Conservation (phyloP, 2,888 invertebrate genomes). For the Meteorus colon region DNA sequence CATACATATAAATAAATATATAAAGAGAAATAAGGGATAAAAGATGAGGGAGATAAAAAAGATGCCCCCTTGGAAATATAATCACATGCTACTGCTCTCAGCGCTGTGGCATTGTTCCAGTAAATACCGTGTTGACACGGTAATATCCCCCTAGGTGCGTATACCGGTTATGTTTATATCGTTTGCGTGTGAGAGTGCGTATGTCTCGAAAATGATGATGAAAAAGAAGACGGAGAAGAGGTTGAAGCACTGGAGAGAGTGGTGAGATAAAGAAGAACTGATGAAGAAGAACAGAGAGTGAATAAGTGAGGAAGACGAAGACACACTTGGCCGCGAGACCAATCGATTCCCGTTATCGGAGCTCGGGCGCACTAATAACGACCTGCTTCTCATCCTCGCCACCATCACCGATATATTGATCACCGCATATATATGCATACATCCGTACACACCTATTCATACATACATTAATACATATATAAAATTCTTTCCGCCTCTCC, state of each 20-base stretch:
- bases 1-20: not conserved
- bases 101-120: slow-evolving; percentile 29
- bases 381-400: slow-evolving; percentile 30
- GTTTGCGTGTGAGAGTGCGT: slow-evolving; percentile 27
- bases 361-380: slow-evolving; percentile 26
- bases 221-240: not conserved
- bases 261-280: not conserved
- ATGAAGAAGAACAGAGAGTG: slow-evolving; percentile 9
- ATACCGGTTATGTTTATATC: slow-evolving; percentile 34
- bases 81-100: slow-evolving; percentile 36
- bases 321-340: slow-evolving; percentile 32
- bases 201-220: slow-evolving; percentile 11
- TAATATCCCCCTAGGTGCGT: slow-evolving; percentile 33
- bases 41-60: not conserved
- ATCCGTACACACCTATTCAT: not conserved
- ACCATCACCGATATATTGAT: slow-evolving; percentile 18
- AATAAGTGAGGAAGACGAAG: slow-evolving; percentile 21
- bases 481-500: slow-evolving; percentile 13
- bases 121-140: slow-evolving; percentile 38
- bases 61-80: slow-evolving; percentile 2
- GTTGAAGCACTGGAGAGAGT: not conserved
- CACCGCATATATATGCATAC: not conserved
- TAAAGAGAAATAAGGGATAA: slow-evolving; percentile 10
- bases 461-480: not conserved
- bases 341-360: slow-evolving; percentile 40